Base-by-base conservation (phyloP, 2,888 invertebrate genomes). In the Papilio protenor region DNA sequence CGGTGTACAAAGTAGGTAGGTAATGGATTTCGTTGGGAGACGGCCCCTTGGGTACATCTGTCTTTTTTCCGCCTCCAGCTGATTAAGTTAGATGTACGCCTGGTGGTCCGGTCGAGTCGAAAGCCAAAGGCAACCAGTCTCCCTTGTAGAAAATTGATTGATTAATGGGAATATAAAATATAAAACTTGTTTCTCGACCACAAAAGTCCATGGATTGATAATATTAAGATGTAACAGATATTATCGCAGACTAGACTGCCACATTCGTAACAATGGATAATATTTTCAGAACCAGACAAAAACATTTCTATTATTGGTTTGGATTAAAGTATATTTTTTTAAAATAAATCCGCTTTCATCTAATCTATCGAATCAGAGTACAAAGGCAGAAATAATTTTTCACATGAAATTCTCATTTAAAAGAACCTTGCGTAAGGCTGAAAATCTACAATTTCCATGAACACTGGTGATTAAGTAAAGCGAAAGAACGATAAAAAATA, bases 21-120 rank as follows among this genome's bases (percentile, higher is more conserved):
- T 90, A 91, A 91, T 91, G 90, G 90, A 90, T 90, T 85, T 86
- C 84, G 85, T 84, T 82, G 84, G 82, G 82, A 83, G 81, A 80
- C 83, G 80, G 82, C 84, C 89, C 86, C 85, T 75, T 77, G 86
- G 88, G 87, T 82, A 83, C 85, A 87, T 88, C 86, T 85, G 83
- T 86, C 87, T 86, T 83, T 82, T 86, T 87, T 86, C 80, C 78
- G 76, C 80, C 83, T 80, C 82, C 85, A 87, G 87, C 89, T 87
- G 89, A 89, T 89, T 86, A 88, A 86, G 72, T 69, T 74, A 78
- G 69, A 84, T 73, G 78, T 73, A 18, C n/a, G 66, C 69, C 71
- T 81, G 77, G 81, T 78, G 72, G 72, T 66, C 33, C 45, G 18
- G 45, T 69, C 69, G 27, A 33, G 21, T 64, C 27, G 47, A 45